phyloP scores from a whole-genome alignment of 53 echinoderm and acorn worm genomes.

The Hippasteria phrygiana region DNA sequence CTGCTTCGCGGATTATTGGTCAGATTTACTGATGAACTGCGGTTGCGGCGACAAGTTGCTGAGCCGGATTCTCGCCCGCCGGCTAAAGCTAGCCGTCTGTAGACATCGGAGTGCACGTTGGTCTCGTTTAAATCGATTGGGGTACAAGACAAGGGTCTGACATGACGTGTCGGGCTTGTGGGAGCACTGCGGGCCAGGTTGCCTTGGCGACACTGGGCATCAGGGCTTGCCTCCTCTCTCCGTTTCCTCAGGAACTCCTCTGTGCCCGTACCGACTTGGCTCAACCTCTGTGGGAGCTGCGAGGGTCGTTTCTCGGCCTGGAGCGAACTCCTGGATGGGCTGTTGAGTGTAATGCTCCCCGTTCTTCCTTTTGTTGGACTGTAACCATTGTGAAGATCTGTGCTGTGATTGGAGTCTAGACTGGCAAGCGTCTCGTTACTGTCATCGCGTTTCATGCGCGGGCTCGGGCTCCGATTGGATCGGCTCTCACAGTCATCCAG shows the following conservation, averaged over 20 bases:
- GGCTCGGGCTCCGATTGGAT: conserved; percentile 37
- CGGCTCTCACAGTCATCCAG: conserved; percentile 34
- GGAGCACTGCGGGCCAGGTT: conserved; percentile 74
- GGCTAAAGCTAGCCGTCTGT: conserved; percentile 62
- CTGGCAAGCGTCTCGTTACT: conserved; percentile 44
- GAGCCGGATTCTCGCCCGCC: conserved; percentile 56
- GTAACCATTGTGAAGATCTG: not conserved
- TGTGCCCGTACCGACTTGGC: conserved; percentile 61
- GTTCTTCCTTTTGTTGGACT: not conserved
- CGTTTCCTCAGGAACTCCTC: conserved; percentile 77
- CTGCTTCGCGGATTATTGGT: conserved; percentile 25
- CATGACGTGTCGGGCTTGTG: conserved; percentile 82
- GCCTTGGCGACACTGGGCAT: not conserved
- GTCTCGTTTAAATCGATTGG: conserved; percentile 52
- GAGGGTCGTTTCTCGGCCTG: conserved; percentile 67
- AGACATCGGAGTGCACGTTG: conserved; percentile 59
- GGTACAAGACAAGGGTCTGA: conserved; percentile 37
- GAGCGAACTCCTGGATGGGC: conserved; percentile 29
- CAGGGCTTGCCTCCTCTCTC: not conserved
- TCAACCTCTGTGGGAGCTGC: conserved; percentile 42
- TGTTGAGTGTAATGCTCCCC: conserved; percentile 1
- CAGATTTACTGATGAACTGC: conserved; percentile 36
- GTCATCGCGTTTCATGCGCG: conserved; percentile 45
- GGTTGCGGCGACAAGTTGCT: conserved; percentile 20
- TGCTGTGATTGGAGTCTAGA: conserved; percentile 47